phyloP scores from a whole-genome alignment of 2,797 vertebrate species.

The Sphaeramia orbicularis region DNA sequence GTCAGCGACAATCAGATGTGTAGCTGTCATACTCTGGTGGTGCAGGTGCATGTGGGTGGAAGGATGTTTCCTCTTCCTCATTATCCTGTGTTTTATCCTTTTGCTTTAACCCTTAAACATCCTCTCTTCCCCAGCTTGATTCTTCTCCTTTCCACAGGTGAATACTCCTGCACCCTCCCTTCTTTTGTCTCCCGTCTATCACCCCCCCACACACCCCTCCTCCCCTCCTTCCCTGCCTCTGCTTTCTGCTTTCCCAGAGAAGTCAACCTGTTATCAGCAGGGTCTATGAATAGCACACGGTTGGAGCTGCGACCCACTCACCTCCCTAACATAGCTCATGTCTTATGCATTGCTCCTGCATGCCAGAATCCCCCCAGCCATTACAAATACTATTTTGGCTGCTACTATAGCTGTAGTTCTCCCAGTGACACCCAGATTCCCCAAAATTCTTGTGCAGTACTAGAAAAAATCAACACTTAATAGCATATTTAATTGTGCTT shows the following conservation, averaged over 20 bases:
- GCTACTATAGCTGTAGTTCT: conserved; percentile 21
- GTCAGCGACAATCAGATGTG: conserved; percentile 36
- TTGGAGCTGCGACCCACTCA: conserved; percentile 70
- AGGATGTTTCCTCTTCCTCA: conserved; percentile 35
- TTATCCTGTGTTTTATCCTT: conserved; percentile 52
- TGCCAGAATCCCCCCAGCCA: conserved; percentile 47
- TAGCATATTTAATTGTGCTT: conserved; percentile 9
- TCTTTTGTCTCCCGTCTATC: conserved; percentile 66
- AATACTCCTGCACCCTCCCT: conserved; percentile 57
- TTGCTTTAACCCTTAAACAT: conserved; percentile 39
- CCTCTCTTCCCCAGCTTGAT: conserved; percentile 20
- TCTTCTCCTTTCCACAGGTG: conserved; percentile 72
- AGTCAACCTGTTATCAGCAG: conserved; percentile 78
- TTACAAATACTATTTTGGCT: conserved; percentile 18
- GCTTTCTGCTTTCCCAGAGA: conserved; percentile 71
- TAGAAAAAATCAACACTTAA: neutral
- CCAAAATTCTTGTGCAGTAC: neutral
- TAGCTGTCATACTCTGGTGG: conserved; percentile 21
- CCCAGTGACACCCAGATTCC: neutral
- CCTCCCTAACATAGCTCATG: conserved; percentile 69
- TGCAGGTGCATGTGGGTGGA: conserved; percentile 51
- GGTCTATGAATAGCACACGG: conserved; percentile 78
- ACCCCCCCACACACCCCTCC: conserved; percentile 21
- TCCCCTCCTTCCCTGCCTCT: conserved; percentile 9
- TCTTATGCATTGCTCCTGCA: conserved; percentile 65